phyloP scores from a whole-genome alignment of 2,888 invertebrate genomes.

The Ornithoptera alexandrae region DNA sequence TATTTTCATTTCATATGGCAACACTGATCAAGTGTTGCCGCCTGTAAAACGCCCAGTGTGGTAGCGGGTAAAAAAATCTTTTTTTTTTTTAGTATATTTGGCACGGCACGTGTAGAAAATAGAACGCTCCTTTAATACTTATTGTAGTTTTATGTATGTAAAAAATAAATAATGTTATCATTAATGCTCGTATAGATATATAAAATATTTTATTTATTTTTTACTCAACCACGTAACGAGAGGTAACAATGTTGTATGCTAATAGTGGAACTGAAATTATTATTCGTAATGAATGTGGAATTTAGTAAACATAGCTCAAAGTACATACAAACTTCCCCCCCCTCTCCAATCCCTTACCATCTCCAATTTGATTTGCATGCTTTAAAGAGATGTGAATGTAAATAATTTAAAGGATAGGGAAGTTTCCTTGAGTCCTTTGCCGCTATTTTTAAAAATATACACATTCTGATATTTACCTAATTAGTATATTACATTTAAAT shows the following conservation, averaged over 20 bases:
- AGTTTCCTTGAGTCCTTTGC: too few species aligned
- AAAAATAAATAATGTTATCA: constrained; percentile 28
- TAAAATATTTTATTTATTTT: background rate
- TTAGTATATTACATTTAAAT: too few species aligned
- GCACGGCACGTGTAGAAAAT: constrained; percentile 62
- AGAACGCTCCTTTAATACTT: constrained; percentile 49
- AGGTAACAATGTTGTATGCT: constrained; percentile 9
- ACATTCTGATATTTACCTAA: too few species aligned
- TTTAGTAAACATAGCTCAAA: too few species aligned
- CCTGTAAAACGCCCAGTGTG: constrained; percentile 21
- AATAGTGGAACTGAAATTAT: background rate
- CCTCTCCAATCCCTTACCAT: too few species aligned
- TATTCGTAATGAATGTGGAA: too few species aligned
- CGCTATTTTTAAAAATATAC: too few species aligned
- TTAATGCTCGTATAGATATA: constrained; percentile 5
- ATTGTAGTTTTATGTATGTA: constrained; percentile 32
- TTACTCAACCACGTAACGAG: constrained; percentile 29
- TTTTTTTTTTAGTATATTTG: constrained; percentile 45
- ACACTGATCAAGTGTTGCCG: constrained; percentile 23
- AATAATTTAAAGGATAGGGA: too few species aligned
- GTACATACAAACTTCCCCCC: too few species aligned
- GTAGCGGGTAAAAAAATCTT: constrained; percentile 26
- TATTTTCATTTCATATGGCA: constrained; percentile 21
- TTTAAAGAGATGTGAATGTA: too few species aligned
- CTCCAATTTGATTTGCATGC: too few species aligned